Base-by-base conservation (phyloP, 2,888 invertebrate species). In the Chymomyza procnemis region DNA sequence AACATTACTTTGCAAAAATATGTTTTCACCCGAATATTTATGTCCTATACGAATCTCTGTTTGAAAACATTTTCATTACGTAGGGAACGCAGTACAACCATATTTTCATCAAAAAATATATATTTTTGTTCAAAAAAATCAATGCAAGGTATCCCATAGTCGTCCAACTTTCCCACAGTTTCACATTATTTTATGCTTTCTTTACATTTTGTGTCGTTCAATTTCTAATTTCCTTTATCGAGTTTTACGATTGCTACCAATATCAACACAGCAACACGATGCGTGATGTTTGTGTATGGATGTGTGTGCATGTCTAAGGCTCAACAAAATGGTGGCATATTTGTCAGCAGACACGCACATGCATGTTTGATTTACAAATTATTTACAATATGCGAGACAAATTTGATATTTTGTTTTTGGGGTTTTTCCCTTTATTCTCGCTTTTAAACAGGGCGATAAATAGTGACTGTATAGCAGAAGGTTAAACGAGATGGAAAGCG, bases 201-300 rank as follows among this genome's bases (percentile, higher is more conserved):
- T 63, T 59, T 55, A 60, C 47, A 46, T 22, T n/a, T n/a, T 34
- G 57, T 66, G 68, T 50, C 58, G 63, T 65, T 75, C 70, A 61
- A 66, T 67, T 78, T 85, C 82, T 87, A 83, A 87, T 83, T 83
- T 87, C 82, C 87, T 79, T 82, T 87, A 87, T 85, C 82, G 87
- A 85, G 78, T 83, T 87, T 83, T 85, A 85, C 87, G 85, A 84
- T 81, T 85, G 79, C 76, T 76, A 74, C 71, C 63, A 87, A 84
- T 84, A 85, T 73, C 85, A 78, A 60, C 65, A 79, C 58, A 58
- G 52, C 46, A 60, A 46, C 60, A 52, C 52, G 67, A 67, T 21
- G 52, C 52, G 14, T 19, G 9, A n/a, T 52, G 52, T 57, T 9
- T 34, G 30, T 57, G 14, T 19, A 14, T 18, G 52, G 9, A n/a